Base-by-base conservation (phyloP, 2,888 invertebrate genomes). In the Tolmerus cingulatus region DNA sequence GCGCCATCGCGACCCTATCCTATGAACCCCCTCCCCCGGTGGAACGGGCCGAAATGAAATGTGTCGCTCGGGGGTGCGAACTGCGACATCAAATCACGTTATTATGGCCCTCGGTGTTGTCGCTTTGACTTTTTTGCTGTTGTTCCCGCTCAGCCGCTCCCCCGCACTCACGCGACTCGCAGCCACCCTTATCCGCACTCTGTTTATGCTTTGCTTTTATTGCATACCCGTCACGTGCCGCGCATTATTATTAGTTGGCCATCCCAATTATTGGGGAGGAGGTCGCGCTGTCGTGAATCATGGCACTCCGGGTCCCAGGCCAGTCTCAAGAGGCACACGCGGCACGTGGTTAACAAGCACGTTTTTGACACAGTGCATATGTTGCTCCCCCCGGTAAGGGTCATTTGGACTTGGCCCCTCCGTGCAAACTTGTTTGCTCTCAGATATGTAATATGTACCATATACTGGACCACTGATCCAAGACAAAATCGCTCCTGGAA, bases 41-140 rank as follows among this genome's bases (percentile, higher is more conserved):
- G 51, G 51, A 51, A 51, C 5, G 79, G 23, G 14, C 30, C 30
- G 37, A 51, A 74, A 84, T 74, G 84, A 84, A 84, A 84, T 84
- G 84, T 84, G 84, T 40, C 74, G 84, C 74, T 51, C 34, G 74
- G 74, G 84, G 84, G 84, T 74, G 84, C 43, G 84, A 84, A 84
- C 23, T 34, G 84, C 40, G 84, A 84, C 74, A 74, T 74, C 40
- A 74, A 84, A 84, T 84, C 84, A 84, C 84, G 84, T 74, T 84
- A 40, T 84, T 84, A 74, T 40, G 74, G 74, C 30, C 66, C 74
- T 74, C 43, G 66, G 43, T 84, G 84, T 84, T 40, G 84, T 40
- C 74, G 84, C 51, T 81, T 78, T 81, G 66, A 74, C 74, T 84
- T 84, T 84, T 84, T 66, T 84, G 40, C 23, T 51, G 51, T 51